These are phyloP conservation scores for Bombus breviceps DNA, from an alignment of 1,140 invertebrate genomes.

Conservation along the genomic window DNA sequence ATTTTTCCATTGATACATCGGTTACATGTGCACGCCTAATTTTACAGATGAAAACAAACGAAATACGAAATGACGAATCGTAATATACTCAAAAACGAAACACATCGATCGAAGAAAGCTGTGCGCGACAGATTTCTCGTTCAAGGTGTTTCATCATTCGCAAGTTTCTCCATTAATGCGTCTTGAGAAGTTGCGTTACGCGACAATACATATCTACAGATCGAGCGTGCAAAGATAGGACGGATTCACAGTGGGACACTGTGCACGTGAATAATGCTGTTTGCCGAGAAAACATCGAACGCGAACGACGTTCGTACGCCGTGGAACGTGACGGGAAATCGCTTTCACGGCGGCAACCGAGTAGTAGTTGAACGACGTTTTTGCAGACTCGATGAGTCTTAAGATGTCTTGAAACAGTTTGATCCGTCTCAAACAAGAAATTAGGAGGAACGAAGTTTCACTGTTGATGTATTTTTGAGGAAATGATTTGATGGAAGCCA, in stretches of 20 bases:
- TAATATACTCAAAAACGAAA: neutral
- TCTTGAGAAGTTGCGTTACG: constrained; percentile 33
- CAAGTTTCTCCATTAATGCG: constrained; percentile 39
- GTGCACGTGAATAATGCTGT: constrained; percentile 40
- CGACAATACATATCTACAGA: neutral
- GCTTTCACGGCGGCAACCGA: neutral
- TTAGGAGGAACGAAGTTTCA: no score
- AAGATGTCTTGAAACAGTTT: no score
- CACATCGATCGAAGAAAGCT: neutral
- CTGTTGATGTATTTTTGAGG: no score
- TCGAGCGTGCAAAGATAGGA: constrained; percentile 1
- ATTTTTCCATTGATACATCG: no score
- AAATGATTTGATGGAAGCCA: no score
- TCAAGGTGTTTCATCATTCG: constrained; percentile 21
- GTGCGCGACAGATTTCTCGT: neutral
- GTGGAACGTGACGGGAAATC: constrained; percentile 24
- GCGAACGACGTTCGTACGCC: constrained; percentile 5
- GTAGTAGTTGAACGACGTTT: neutral
- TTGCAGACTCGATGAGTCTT: no score
- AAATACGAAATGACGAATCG: neutral
- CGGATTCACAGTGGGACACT: neutral
- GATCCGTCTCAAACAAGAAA: no score
- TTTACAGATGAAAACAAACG: neutral
- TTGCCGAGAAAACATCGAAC: constrained; percentile 43
- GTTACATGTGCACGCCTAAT: no score